Base-by-base conservation (phyloP, 2,888 invertebrate genomes). In the Brachyptera putata region DNA sequence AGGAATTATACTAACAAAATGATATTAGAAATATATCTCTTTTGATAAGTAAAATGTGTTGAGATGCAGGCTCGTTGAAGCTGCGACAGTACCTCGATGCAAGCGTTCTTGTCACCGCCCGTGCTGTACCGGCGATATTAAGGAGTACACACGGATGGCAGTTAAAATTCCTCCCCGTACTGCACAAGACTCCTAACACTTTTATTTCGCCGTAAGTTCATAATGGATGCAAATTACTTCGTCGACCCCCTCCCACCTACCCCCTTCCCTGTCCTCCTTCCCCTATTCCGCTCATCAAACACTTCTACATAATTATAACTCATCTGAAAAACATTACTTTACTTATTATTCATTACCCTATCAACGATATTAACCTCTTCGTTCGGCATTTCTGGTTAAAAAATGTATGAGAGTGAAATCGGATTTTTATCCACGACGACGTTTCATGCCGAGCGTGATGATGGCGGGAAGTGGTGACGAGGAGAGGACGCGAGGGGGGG, bases 141-240 rank as follows among this genome's bases (percentile, higher is more conserved):
- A 57, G 48, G 24, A 30, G 48, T 34, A 22, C 39, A 24, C 36
- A 26, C 22, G 16, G 26, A 30, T 22, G 30, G 46, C 57, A 46
- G 57, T 57, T 57, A 46, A 57, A 57, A 57, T 57, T 48, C 57
- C 57, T 57, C 43, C 26, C 4, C 57, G 53, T 34, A 36, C 53
- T 21, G 9, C 48, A n/a, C n/a, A n/a, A n/a, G n/a, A n/a, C n/a
- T 48, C 48, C 57, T 48, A 39, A 57, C 57, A 57, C 57, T 57
- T 57, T 57, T 48, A 57, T 57, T 57, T 26, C 56, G n/a, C 21
- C 49, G 25, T 46, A 48, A 57, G 48, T 57, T 57, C 57, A 57
- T 57, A 57, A 57, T 57, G 57, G 57, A 57, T 57, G 57, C 57
- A 57, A 57, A 57, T 57, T 57, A 57, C 57, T 46, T 48, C 57